These are phyloP conservation scores for Agonopterix heracliana DNA, from an alignment of 2,888 invertebrate species.

Conservation along the genomic window DNA sequence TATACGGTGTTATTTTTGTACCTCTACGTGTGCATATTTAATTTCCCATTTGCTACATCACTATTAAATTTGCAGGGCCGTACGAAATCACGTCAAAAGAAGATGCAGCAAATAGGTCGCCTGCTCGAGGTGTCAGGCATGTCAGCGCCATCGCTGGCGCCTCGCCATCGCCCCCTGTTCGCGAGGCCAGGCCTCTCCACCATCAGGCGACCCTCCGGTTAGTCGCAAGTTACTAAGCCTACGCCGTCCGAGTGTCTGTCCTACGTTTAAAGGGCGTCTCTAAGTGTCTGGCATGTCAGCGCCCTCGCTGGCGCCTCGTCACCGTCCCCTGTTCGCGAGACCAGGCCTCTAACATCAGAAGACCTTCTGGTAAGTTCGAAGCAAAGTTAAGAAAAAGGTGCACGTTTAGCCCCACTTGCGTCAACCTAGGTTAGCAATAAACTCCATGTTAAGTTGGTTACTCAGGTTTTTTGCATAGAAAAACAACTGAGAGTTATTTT, in stretches of 20 bases:
- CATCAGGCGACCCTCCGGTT: constrained; percentile 60
- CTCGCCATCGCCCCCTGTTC: constrained; percentile 71
- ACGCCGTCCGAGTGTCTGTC: too few species aligned
- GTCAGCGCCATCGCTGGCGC: constrained; percentile 57
- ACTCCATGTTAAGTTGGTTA: too few species aligned
- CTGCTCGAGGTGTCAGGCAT: constrained; percentile 89
- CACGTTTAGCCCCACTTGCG: not conserved
- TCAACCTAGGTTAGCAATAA: too few species aligned
- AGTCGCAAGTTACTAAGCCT: not conserved
- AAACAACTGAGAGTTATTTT: too few species aligned
- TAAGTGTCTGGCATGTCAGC: constrained; percentile 85
- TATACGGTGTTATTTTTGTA: too few species aligned
- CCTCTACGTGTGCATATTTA: too few species aligned
- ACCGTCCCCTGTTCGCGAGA: constrained; percentile 73
- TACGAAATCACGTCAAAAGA: constrained; percentile 95
- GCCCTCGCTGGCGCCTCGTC: constrained; percentile 48
- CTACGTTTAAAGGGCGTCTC: too few species aligned
- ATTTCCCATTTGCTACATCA: too few species aligned
- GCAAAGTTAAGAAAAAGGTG: not conserved
- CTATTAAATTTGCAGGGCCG: constrained; percentile 78
- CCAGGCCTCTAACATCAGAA: constrained; percentile 74
- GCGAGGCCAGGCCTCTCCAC: constrained; percentile 77
- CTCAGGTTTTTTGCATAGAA: not conserved
- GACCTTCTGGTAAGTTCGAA: constrained; percentile 58
- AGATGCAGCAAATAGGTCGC: constrained; percentile 96